Conservation (phyloP, 2,888 invertebrate species). For the Mesorhabditis sp. region DNA sequence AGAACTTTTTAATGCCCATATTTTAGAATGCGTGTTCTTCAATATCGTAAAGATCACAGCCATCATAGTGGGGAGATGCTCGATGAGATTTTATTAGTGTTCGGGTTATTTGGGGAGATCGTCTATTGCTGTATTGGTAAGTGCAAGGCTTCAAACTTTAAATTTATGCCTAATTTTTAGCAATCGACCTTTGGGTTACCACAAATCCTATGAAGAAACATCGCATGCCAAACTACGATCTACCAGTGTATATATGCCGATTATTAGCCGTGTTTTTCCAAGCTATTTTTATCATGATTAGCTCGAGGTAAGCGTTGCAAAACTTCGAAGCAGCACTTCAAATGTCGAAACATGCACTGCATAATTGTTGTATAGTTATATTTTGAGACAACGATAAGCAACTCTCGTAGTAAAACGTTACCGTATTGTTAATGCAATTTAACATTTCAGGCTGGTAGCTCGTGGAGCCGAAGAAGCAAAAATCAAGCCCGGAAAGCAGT, state of each 20-base stretch:
- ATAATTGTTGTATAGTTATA: constrained; percentile 6
- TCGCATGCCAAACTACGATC: background rate
- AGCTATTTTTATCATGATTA: constrained; percentile 50
- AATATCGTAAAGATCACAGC: constrained; percentile 23
- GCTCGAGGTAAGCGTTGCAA: constrained; percentile 25
- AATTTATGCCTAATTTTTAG: background rate
- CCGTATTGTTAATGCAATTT: background rate
- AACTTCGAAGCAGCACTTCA: background rate
- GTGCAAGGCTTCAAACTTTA: background rate
- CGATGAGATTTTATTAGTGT: constrained; percentile 22
- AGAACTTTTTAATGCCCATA: background rate
- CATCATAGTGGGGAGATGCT: constrained; percentile 23
- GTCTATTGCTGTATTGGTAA: constrained; percentile 25
- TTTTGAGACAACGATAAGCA: no score
- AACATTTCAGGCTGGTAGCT: constrained; percentile 16
- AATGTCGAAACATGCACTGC: background rate
- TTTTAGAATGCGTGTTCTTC: constrained; percentile 23
- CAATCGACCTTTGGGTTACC: background rate
- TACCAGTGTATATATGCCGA: background rate
- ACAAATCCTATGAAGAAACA: background rate
- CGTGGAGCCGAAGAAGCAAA: constrained; percentile 22
- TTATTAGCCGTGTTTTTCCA: constrained; percentile 44
- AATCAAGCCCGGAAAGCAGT: constrained; percentile 53
- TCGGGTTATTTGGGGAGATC: constrained; percentile 23
- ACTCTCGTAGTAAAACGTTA: no score